Conservation (phyloP, 2,113 vertebrate species). For the Falcunculus frontatus region DNA sequence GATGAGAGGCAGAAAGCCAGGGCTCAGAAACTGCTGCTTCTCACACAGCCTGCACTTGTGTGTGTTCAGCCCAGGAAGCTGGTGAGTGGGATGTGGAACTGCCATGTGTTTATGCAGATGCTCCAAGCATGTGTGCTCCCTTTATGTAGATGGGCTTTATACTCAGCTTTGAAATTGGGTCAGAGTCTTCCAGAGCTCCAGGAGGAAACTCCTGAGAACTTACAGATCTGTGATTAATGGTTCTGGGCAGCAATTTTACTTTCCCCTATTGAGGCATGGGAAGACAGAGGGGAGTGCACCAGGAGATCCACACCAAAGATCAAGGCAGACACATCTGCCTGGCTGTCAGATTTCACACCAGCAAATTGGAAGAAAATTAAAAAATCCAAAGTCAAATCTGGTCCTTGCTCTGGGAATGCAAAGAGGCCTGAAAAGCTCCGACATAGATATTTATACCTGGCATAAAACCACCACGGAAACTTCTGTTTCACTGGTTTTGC, state of each 20-base stretch:
- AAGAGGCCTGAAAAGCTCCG: background rate
- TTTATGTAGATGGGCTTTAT: background rate
- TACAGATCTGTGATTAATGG: background rate
- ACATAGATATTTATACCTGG: background rate
- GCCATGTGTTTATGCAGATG: conserved; percentile 48
- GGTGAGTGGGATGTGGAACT: conserved; percentile 31
- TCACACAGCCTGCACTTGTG: background rate
- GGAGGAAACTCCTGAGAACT: background rate
- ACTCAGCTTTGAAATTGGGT: background rate
- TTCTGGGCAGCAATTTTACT: background rate
- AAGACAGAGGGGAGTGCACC: background rate
- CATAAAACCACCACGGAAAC: background rate
- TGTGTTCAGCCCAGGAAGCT: conserved; percentile 22
- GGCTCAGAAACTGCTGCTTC: background rate
- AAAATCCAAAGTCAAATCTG: background rate
- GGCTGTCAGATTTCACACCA: background rate
- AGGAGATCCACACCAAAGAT: background rate
- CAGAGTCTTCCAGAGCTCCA: background rate
- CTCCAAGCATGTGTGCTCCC: conserved; percentile 4
- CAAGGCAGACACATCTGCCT: conserved; percentile 15
- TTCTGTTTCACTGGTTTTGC: background rate
- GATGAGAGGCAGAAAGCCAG: background rate
- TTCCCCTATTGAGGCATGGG: background rate
- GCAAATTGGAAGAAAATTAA: background rate
- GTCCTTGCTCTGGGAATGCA: background rate